Conservation (phyloP, 2,888 invertebrate genomes). For the Campaea margaritaria region DNA sequence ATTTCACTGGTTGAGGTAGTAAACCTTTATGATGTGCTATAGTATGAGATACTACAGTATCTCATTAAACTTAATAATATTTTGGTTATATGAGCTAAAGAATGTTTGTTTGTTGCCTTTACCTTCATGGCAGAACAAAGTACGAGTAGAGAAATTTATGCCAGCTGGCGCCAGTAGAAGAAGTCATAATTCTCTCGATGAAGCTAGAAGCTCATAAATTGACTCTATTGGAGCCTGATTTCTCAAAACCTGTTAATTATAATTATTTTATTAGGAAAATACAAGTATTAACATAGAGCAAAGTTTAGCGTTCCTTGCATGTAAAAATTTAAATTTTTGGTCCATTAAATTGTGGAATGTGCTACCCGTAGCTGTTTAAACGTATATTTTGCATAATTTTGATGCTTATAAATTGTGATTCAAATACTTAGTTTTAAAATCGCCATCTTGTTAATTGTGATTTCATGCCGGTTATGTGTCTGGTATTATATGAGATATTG, state of each 20-base stretch:
- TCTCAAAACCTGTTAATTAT: no score
- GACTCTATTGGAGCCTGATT: no score
- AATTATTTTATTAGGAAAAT: neutral
- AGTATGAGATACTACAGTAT: no score
- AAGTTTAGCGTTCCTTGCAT: neutral
- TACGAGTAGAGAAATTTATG: no score
- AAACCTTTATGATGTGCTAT: neutral
- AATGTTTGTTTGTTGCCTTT: neutral
- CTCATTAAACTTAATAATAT: no score
- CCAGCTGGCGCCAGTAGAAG: no score
- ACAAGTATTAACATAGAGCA: neutral
- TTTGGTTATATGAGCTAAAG: neutral
- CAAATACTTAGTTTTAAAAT: neutral
- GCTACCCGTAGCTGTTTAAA: neutral
- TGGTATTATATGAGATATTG: neutral
- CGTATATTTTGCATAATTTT: slow-evolving; percentile 16
- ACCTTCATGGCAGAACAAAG: no score
- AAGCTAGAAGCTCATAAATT: no score
- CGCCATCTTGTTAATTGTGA: neutral
- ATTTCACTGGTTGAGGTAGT: neutral
- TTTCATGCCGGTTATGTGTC: neutral
- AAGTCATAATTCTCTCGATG: no score
- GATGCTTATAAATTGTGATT: slow-evolving; percentile 2
- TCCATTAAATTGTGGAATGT: slow-evolving; percentile 2
- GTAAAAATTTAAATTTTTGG: slow-evolving; percentile 19